phyloP scores from a whole-genome alignment of 2,888 invertebrate species.

The Octonoba sinensis region DNA sequence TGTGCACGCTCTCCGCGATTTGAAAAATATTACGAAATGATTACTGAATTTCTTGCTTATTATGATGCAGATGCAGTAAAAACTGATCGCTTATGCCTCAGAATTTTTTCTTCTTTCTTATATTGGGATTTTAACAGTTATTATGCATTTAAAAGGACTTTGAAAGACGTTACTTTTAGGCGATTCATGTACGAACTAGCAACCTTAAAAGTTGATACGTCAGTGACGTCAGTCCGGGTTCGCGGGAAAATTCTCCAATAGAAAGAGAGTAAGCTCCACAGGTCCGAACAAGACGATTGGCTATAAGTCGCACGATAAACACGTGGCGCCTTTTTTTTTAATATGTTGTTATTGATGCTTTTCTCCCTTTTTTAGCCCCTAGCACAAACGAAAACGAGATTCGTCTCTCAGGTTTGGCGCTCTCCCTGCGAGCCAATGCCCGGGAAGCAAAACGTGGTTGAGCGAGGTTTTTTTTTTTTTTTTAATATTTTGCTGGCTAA shows the following conservation, averaged over 20 bases:
- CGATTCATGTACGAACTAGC: constrained; percentile 8
- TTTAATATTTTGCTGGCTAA: background rate
- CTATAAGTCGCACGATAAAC: constrained; percentile 42
- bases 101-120: too few species aligned
- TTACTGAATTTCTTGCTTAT: background rate
- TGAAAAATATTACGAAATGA: background rate
- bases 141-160: too few species aligned
- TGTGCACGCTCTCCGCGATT: background rate
- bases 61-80: too few species aligned
- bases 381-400: constrained; percentile 10
- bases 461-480: constrained; percentile 17
- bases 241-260: constrained; percentile 58
- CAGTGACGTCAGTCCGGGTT: constrained; percentile 43
- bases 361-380: constrained; percentile 1
- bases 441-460: constrained; percentile 15
- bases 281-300: constrained; percentile 46
- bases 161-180: background rate
- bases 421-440: constrained; percentile 22
- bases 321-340: constrained; percentile 45
- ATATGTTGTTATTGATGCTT: background rate
- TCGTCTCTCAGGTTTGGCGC: constrained; percentile 14
- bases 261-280: constrained; percentile 17
- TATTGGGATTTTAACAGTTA: too few species aligned
- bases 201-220: background rate
- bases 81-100: too few species aligned